phyloP scores from a whole-genome alignment of 2,797 vertebrate genomes.

The Urocyon cinereoargenteus region DNA sequence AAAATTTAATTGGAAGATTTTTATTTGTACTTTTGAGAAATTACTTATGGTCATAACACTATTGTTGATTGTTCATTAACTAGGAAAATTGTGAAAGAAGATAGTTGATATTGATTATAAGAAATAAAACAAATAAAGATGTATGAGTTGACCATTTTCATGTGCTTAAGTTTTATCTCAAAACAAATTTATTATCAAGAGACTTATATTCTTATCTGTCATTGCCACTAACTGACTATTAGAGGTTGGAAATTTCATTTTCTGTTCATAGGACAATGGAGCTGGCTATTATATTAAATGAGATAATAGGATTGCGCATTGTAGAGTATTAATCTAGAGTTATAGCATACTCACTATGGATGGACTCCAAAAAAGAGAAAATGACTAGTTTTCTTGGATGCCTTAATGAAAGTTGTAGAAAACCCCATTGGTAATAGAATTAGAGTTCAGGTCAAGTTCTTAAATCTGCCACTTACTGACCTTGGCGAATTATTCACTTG shows the following conservation, averaged over 20 bases:
- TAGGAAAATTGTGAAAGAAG: background rate
- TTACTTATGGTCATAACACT: background rate
- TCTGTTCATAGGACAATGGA: background rate
- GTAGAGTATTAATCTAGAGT: background rate
- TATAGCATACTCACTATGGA: background rate
- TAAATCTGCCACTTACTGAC: background rate
- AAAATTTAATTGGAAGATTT: background rate
- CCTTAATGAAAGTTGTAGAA: background rate
- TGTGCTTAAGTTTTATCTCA: background rate
- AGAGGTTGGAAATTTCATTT: constrained; percentile 34
- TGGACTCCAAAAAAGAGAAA: background rate
- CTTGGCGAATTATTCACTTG: background rate
- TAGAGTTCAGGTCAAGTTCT: background rate
- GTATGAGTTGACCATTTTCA: background rate
- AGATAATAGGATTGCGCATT: background rate
- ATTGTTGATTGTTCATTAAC: background rate
- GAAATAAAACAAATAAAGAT: background rate
- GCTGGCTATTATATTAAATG: background rate
- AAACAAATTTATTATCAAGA: constrained; percentile 39
- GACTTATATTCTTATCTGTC: background rate
- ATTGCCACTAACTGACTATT: background rate
- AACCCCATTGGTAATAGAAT: background rate
- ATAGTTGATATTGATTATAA: background rate
- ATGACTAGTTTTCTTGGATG: background rate
- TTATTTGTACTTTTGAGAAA: constrained; percentile 37